Evolutionary conservation across 2,797 vertebrate species (phyloP).

Genomic region (Ceryle rudis): DNA sequence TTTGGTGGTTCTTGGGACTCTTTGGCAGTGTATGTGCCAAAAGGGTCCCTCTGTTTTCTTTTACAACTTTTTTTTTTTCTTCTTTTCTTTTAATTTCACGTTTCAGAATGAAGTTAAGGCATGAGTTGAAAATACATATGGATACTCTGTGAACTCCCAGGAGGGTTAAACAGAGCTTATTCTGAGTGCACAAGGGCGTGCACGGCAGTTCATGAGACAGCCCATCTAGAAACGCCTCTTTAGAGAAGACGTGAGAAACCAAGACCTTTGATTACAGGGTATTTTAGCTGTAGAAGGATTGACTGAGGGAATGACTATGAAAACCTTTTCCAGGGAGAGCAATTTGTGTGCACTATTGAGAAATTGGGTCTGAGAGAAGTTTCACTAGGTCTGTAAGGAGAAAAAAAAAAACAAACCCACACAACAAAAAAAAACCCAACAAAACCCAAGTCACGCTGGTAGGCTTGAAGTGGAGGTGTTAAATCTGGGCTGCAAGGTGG

Average conservation of each 20-base stretch:
- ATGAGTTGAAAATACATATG: neutral
- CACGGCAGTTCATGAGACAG: neutral
- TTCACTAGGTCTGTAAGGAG: neutral
- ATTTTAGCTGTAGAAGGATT: conserved; percentile 3
- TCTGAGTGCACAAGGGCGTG: neutral
- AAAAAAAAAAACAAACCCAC: neutral
- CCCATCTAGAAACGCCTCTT: neutral
- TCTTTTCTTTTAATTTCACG: neutral
- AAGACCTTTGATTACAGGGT: conserved; percentile 19
- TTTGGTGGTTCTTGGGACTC: neutral
- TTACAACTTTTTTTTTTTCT: neutral
- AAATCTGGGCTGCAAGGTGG: neutral
- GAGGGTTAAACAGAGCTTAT: neutral
- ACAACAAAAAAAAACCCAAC: neutral
- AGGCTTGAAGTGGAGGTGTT: neutral
- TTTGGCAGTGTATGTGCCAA: neutral
- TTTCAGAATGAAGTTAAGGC: neutral
- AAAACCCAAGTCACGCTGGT: neutral
- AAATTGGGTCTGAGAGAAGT: conserved; percentile 23
- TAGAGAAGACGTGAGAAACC: conserved; percentile 11
- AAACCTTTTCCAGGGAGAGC: conserved; percentile 40
- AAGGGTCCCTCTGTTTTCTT: neutral
- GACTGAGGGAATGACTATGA: conserved; percentile 2
- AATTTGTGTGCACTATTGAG: conserved; percentile 19
- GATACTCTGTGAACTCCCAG: neutral